Base-by-base conservation (phyloP, 2,113 vertebrate species). In the Heterotis niloticus region DNA sequence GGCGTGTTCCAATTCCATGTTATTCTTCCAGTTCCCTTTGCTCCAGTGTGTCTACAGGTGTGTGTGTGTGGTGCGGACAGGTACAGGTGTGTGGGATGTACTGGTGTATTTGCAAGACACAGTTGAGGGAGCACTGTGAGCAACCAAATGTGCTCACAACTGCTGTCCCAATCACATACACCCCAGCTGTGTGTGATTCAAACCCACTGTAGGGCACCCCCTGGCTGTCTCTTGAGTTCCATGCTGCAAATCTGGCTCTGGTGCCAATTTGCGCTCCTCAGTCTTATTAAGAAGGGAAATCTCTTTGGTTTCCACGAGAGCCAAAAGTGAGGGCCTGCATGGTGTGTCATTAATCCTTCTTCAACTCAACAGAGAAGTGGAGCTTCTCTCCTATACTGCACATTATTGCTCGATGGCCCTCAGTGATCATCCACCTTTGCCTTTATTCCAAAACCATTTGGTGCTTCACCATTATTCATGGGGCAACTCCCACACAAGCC, bases 291-390 rank as follows among this genome's bases (percentile, higher is more conserved):
- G 69, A 51, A 72, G 69, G 18, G 18, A 20, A 23, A 72, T 72
- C 44, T 72, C 34, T 2, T 7, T 44, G 34, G 34, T 44, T 44
- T 44, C 34, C 34, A 44, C 2, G 52, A 72, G 69, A 34, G 2
- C 13, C 13, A 20, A 16, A 3, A 20, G 13, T 71, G 68, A 71
- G 68, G 17, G 34, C 29, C 68, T 71, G 20, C 24, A 72, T 72
- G 34, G 18, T 16, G 57, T 74, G 54, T 74, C 23, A 74, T 60
- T 23, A 74, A 74, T 74, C 52, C 72, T 52, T 74, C 54, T 74
- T 14, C 11, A 74, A 74, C 24, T 23, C 54, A n/a, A 26, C n/a
- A n/a, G n/a, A 14, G 54, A n/a, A 16, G 54, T 56, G 72, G 24
- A 7, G 64, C 64, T 24, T 10, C 72, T 28, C 52, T 54, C 23